Evolutionary conservation across 2,888 invertebrate genomes (phyloP), one percentile per base, ranked within the genome.

Genomic region (Sycophila texana): DNA sequence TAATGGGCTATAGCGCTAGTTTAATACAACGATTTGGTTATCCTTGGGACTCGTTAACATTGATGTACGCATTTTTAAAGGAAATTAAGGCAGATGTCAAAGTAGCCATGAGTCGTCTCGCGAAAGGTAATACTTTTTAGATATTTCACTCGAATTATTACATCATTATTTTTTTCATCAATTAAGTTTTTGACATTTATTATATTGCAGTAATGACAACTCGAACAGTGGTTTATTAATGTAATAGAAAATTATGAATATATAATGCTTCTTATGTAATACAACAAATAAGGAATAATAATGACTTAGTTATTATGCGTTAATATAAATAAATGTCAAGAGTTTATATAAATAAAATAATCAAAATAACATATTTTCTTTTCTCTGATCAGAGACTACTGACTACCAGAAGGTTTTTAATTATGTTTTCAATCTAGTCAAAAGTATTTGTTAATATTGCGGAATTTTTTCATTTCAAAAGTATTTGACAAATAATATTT

Each of bases 11-110:
- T 90, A 95, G 95, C 88, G 93, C 94, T 86, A 95, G 94, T 88
- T 81, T 87, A 10, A 77, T 88, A 57, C 76, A 84, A 39, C 79
- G 94, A 91, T 95, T 95, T 91, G 93, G 94, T 88, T 95, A 95
- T 89, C 94, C 95, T 4, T 95, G 94, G 94, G 95, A 95, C 89
- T 94, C 95, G 93, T 94, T 96, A 93, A 95, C 95, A 22, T 90
- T 96, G 57, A 94, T 95, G 92, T 95, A 95, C 90, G 94, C 95
- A 87, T 95, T 96, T 90, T 92, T 96, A 81, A 95, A 95, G 89
- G 94, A 95, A 86, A 94, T 95, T 67, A 92, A 93, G 80, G 94
- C 94, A 58, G 94, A 96, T 90, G 91, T 95, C 74, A 95, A 95
- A 85, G 95, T 95, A 90, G 95, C 95, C 77, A 93, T 94, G 72